Evolutionary conservation across 2,797 vertebrate species (phyloP), one percentile per base, ranked within the genome.

Genomic region (Hyperoplus lanceolatus): DNA sequence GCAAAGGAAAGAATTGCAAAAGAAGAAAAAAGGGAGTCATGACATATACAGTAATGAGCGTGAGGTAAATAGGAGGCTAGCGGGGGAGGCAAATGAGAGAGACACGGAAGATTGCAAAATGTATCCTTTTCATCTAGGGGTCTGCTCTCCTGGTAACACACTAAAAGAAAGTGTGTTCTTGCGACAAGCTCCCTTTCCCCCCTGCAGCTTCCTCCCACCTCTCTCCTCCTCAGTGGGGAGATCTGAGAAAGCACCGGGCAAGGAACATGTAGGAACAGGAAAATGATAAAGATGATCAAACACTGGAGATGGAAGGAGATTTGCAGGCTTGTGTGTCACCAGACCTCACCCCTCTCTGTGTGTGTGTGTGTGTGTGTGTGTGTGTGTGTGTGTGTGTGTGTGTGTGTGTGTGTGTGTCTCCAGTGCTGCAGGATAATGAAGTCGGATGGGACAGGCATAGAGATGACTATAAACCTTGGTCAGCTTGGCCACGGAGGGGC

Each of bases 351-450:
- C n/a, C n/a, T n/a, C n/a, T n/a, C n/a, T n/a, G n/a, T n/a, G n/a
- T n/a, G n/a, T 29, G 3, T 29, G 29, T 29, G 29, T 29, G 29
- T 29, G 29, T 29, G 29, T 29, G 29, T 29, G 29, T 29, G 29
- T 29, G 29, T 29, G 29, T 29, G 29, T 29, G 29, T 29, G 29
- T 29, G 29, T 29, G 29, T 29, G 29, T 29, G 29, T 29, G 29
- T 29, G 29, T 3, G 29, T 29, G 29, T 3, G 29, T 3, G 29
- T 36, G 36, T 54, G 67, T 50, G 62, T 82, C 48, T 71, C 64
- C 49, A n/a, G 63, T 46, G 54, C 81, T 71, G 68, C 77, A 60
- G 53, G 84, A 82, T 88, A 88, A 88, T 85, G 61, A 90, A 71
- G 75, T 82, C 15, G 8, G 78, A 77, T 39, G 63, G 29, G 70